Evolutionary conservation across 2,113 vertebrate genomes (phyloP), one percentile per base, ranked within the genome.

Genomic region (Guaruba guarouba): DNA sequence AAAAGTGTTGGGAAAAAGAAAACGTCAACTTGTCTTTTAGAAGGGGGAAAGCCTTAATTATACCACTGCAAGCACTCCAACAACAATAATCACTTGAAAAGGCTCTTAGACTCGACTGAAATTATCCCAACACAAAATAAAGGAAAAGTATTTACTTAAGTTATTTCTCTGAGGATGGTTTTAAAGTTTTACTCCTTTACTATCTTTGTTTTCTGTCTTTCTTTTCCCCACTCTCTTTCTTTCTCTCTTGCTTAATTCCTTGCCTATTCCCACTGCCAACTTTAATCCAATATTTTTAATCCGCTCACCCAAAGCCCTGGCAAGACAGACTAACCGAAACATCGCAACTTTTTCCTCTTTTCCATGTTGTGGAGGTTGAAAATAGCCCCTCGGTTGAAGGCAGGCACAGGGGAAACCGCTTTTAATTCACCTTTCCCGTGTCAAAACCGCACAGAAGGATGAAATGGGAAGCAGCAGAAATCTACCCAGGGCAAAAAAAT

Each of bases 1-100:
- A 96, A 97, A 97, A 96, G 76, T 79, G 93, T n/a, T 63, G 91
- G 80, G 71, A 57, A 89, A 96, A 96, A 90, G 82, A 86, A 97
- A 95, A 95, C 9, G 78, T 88, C 86, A 88, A 90, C 90, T 90
- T 76, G 52, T 82, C 48, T 94, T 84, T 90, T 64, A 69, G 66
- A 35, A 78, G 49, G 51, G 17, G 0, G 14, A 62, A 85, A 88
- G 74, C 80, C 11, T 93, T 91, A 97, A 95, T 94, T 96, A 95
- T 86, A 55, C 37, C 86, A 64, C 92, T 68, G 93, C 93, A 90
- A 97, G 90, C 90, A 23, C 94, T 96, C 63, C 88, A 31, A 57
- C 82, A 88, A 81, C 95, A 86, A 93, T 90, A 86, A 94, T 95
- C 94, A 94, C 94, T 43, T 15, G 70, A 74, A 87, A 94, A 96